Base-by-base conservation (phyloP, 2,113 vertebrate species). In the Ochotona curzoniae region DNA sequence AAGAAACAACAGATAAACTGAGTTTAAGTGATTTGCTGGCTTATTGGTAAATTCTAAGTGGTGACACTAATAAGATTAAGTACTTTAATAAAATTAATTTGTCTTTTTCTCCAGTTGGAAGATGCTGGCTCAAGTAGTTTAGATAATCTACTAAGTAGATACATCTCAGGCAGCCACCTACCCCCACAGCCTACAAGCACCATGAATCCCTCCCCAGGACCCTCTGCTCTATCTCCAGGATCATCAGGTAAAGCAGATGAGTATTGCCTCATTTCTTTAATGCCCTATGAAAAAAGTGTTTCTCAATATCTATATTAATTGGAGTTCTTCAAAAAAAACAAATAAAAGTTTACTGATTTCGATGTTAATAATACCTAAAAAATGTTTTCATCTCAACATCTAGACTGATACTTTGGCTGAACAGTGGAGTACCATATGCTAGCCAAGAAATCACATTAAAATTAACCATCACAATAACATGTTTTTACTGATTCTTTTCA, bases 51-150 rank as follows among this genome's bases (percentile, higher is more conserved):
- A 83, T 35, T 92, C 3, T 83, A 30, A 80, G 4, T 44, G 25
- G 8, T 79, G 54, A 79, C 54, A 80, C 13, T 94, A 63, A 83
- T 82, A 25, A 94, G 90, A 81, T 85, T 82, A 80, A 10, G 67
- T 94, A 3, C 63, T 93, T 93, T 91, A 93, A 83, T 95, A 60
- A 95, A 93, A 94, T 51, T 71, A 92, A 87, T 96, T 64, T 96
- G 44, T 96, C 49, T 89, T 96, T 96, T 64, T 97, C 76, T 89
- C 84, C 84, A 99, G 99, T 97, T 99, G 97, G 99, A 99, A 98
- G 99, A 99, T 97, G 99, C 99, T 85, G 99, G 99, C 84, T 99
- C 99, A 70, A 99, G 97, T 97, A 99, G 95, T 96, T 98, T 99
- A 93, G 99, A 99, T 97, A 98, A 99, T 97, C 98, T 99, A 83